Evolutionary conservation across 2,113 vertebrate species (phyloP).

Genomic region (Macrotus californicus): DNA sequence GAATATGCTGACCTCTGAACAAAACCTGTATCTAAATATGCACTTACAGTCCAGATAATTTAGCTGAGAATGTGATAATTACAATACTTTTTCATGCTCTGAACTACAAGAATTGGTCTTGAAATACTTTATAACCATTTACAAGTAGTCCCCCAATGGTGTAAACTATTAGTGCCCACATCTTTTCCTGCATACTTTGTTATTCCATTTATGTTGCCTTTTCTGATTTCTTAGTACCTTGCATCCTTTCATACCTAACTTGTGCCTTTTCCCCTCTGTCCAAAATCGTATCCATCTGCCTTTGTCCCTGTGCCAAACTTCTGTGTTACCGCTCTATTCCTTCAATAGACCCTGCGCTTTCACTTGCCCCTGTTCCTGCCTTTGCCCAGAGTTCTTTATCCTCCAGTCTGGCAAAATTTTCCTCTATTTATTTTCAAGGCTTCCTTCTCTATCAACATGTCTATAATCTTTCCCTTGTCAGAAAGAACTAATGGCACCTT

Average conservation of each 20-base stretch:
- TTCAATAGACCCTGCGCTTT: neutral
- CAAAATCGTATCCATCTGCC: neutral
- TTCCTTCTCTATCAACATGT: neutral
- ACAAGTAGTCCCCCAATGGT: too few relatives aligned
- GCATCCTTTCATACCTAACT: neutral
- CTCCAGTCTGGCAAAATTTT: neutral
- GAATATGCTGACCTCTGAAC: neutral
- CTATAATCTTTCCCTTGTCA: neutral
- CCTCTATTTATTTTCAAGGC: neutral
- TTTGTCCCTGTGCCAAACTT: neutral
- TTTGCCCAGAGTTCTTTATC: neutral
- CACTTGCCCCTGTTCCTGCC: neutral
- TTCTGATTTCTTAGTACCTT: neutral
- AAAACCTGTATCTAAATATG: neutral
- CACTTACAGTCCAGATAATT: neutral
- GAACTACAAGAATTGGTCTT: neutral
- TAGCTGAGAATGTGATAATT: neutral
- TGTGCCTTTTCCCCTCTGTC: neutral
- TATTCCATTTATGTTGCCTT: neutral
- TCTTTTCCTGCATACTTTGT: neutral
- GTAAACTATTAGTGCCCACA: neutral
- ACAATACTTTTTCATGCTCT: neutral
- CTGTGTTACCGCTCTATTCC: neutral
- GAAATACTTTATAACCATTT: neutral
- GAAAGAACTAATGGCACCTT: neutral